Conservation (phyloP, 2,113 vertebrate species). For the Poicephalus gulielmi region DNA sequence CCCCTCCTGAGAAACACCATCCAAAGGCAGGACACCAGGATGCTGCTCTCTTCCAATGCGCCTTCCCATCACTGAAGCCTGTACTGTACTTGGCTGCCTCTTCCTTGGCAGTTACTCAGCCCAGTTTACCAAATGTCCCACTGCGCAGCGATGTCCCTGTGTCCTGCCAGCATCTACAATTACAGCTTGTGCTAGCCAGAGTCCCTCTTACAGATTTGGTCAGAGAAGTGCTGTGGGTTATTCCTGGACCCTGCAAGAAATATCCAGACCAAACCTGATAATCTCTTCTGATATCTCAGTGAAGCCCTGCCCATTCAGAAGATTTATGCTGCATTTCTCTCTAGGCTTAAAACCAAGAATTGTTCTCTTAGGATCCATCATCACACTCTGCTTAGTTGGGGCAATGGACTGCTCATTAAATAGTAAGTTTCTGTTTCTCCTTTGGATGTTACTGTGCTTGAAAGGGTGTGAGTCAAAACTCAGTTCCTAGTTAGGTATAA, state of each 20-base stretch:
- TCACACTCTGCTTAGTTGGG: neutral
- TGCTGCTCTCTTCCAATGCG: neutral
- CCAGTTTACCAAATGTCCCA: neutral
- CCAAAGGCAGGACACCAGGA: neutral
- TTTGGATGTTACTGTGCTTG: neutral
- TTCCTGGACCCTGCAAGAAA: neutral
- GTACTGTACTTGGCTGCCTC: neutral
- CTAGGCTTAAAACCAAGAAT: neutral
- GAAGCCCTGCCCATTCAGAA: neutral
- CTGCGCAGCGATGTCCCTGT: neutral
- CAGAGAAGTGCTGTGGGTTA: neutral
- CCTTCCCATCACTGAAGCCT: neutral
- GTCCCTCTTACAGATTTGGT: neutral
- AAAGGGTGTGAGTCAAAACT: neutral
- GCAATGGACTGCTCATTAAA: neutral
- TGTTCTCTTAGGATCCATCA: neutral
- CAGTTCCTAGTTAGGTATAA: neutral
- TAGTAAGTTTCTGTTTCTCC: neutral
- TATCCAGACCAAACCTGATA: neutral
- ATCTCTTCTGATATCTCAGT: neutral
- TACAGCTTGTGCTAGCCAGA: rapidly evolving
- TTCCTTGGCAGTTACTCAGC: neutral
- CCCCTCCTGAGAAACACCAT: neutral
- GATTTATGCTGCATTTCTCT: neutral
- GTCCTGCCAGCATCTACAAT: neutral